Evolutionary conservation across 2,113 vertebrate species (phyloP), one percentile per base, ranked within the genome.

Genomic region (Clupea harengus): DNA sequence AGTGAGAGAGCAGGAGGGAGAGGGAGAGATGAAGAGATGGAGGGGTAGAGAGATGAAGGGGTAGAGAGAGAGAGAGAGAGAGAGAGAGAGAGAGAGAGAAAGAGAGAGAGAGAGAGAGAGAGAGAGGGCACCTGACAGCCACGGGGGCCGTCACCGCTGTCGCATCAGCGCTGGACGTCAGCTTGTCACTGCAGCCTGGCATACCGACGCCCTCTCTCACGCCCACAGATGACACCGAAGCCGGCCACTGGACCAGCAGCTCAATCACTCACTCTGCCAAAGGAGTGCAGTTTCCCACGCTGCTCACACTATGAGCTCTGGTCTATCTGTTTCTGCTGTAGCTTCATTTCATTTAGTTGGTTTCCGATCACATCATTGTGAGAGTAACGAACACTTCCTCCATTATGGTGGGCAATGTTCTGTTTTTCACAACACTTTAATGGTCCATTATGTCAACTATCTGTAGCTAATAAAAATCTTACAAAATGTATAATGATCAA

Each of bases 121-220:
- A 39, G 28, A 1, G 10, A 17, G 10, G 15, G 72, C 13, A 17
- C 13, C 15, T 13, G 72, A 39, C 13, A 32, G 28, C 13, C 13
- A 78, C 13, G 15, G 28, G 17, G 72, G 28, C 72, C 64, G 13
- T 72, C 64, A 72, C 64, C 6, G 25, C 64, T 72, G 64, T 13
- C 8, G 25, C 25, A 72, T 72, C 64, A 39, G 60, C 4, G n/a
- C 60, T 22, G 20, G 22, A 11, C 28, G 32, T 78, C 72, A 78
- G 72, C 72, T 78, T 78, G 72, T 78, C 72, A 78, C 28, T 10
- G 72, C 72, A 78, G 72, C 28, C 28, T 32, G 72, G 72, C 72
- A 78, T 32, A 78, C 72, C 25, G 15, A 72, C 28, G 64, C 9
- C 64, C 64, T 72, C 25, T 72, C 25, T 72, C 64, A 32, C 25